Evolutionary conservation across 2,888 invertebrate genomes (phyloP), one percentile per base, ranked within the genome.

Genomic region (Hypsopygia costalis): DNA sequence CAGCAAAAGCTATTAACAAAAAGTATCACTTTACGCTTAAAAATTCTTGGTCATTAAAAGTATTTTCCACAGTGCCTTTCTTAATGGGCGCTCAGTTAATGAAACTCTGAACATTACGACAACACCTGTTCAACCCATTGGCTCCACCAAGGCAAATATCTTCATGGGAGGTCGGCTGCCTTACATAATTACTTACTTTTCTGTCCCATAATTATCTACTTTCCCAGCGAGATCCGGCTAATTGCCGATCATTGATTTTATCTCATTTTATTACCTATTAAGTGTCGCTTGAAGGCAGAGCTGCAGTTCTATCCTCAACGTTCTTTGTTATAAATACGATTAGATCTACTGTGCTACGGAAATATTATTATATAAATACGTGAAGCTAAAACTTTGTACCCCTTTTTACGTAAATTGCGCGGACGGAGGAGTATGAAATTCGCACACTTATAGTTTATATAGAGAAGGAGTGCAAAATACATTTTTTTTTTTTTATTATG

Each of bases 181-280:
- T 40, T 36, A 47, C 43, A 39, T 44, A 47, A 47, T 46, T 41
- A 39, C 27, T 30, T 29, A 16, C 34, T 33, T 36, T 32, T 16
- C 34, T 27, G 29, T 10, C 16, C 22, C 3, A 39, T 44, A 46
- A 46, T 43, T 40, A 37, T 12, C 30, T 16, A 21, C 29, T 34
- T 38, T 34, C 20, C 9, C 36, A 38, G 46, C 52, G 52, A 62
- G 60, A 59, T 56, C 51, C 55, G 58, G 44, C 56, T 68, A 67
- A 68, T 70, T 67, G 66, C 62, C 51, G 56, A 51, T 58, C 52
- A 58, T 51, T 55, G 71, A 70, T 71, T 46, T 55, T 69, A 71
- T 71, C 70, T 56, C 39, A 36, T 42, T 46, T 47, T 52, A 59
- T 58, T 49, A 52, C 37, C 45, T 44, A 49, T 49, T 51, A 44